Evolutionary conservation across 2,113 vertebrate genomes (phyloP).

Genomic region (Desmodus rotundus): DNA sequence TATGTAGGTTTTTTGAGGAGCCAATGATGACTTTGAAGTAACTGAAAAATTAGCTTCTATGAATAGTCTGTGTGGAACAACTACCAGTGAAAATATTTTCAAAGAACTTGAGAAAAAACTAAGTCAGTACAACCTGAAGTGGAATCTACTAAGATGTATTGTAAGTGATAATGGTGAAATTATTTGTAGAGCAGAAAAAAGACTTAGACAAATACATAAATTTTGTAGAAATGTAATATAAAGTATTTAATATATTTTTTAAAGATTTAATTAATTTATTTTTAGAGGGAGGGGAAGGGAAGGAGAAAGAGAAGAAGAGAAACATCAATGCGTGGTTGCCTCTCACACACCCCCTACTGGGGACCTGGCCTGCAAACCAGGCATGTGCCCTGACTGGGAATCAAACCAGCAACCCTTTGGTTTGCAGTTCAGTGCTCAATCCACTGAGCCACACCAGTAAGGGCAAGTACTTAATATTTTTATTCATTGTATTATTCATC

Average conservation of each 20-base stretch:
- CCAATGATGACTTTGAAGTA: not conserved
- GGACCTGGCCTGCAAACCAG: no score
- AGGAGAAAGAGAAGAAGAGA: no score
- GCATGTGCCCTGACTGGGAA: no score
- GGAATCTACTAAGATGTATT: slow-evolving; percentile 12
- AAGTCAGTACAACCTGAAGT: not conserved
- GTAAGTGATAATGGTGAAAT: not conserved
- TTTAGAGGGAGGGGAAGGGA: no score
- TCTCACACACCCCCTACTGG: no score
- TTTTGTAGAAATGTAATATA: not conserved
- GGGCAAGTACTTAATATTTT: not conserved
- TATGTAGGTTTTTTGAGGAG: not conserved
- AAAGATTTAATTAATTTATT: no score
- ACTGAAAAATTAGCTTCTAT: not conserved
- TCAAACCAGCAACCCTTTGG: no score
- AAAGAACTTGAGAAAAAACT: not conserved
- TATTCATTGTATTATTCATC: not conserved
- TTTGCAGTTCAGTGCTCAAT: no score
- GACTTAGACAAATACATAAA: not conserved
- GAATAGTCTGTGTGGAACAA: not conserved
- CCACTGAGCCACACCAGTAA: no score
- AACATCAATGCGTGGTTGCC: no score
- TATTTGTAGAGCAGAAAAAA: not conserved
- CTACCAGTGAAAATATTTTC: not conserved
- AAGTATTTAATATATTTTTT: not conserved